Evolutionary conservation across 2,113 vertebrate species (phyloP).

Genomic region (Chroicocephalus ridibundus): DNA sequence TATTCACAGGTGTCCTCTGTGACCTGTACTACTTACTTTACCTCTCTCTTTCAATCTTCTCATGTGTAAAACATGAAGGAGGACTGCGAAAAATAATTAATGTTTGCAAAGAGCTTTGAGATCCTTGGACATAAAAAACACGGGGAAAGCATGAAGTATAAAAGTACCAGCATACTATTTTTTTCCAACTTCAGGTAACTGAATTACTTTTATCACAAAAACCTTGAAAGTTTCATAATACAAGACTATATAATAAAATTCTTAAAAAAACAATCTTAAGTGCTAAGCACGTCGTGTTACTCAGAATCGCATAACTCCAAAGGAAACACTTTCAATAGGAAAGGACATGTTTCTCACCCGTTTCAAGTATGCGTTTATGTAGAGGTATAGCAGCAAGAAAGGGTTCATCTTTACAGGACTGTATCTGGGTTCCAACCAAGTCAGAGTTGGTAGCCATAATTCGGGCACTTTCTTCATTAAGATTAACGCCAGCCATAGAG

Average conservation of each 20-base stretch:
- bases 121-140: constrained; percentile 29
- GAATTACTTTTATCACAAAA: constrained; percentile 2
- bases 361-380: constrained; percentile 85
- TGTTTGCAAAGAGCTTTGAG: constrained; percentile 47
- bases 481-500: constrained; percentile 88
- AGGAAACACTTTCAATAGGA: not conserved
- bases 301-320: not conserved
- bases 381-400: constrained; percentile 83
- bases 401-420: constrained; percentile 87
- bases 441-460: constrained; percentile 86
- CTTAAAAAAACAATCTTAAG: not conserved
- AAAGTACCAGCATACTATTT: not conserved
- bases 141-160: not conserved
- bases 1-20: constrained; percentile 51
- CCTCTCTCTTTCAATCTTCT: constrained; percentile 18
- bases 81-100: constrained; percentile 52
- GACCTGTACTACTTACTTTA: constrained; percentile 65
- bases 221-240: constrained; percentile 25
- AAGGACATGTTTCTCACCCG: constrained; percentile 69
- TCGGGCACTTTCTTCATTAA: constrained; percentile 85
- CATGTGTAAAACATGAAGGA: constrained; percentile 44
- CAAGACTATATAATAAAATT: not conserved
- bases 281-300: not conserved
- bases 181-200: not conserved
- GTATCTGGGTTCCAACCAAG: constrained; percentile 83